Conservation (phyloP, 2,113 vertebrate genomes). For the Hemibagrus wyckioides region DNA sequence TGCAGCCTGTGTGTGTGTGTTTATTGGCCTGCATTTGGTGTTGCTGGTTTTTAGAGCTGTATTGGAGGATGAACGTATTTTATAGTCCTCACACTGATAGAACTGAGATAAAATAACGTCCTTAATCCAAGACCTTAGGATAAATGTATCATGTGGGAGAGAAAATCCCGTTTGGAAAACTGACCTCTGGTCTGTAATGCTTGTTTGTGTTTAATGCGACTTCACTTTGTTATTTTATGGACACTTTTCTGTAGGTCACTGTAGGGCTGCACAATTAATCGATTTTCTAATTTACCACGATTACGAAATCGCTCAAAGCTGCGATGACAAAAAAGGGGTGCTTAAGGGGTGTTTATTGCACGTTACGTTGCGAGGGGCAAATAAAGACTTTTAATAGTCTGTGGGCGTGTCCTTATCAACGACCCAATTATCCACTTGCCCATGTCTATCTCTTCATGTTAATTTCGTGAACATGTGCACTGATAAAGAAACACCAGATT, state of each 20-base stretch:
- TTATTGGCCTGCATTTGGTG: slow-evolving; percentile 41
- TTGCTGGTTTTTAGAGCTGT: slow-evolving; percentile 23
- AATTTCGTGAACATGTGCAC: no score
- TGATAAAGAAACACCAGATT: no score
- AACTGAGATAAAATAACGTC: neutral
- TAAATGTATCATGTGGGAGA: neutral
- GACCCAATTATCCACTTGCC: no score
- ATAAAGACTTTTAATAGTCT: no score
- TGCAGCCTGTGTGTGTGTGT: slow-evolving; percentile 15
- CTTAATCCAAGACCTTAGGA: neutral
- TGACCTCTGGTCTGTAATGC: neutral
- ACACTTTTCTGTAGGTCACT: neutral
- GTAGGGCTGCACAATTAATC: no score
- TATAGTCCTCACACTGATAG: slow-evolving; percentile 1
- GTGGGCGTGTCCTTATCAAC: no score
- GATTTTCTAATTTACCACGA: no score
- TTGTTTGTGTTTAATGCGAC: neutral
- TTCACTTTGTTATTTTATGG: neutral
- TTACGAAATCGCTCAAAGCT: no score
- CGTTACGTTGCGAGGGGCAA: no score
- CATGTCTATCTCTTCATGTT: no score
- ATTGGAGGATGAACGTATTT: slow-evolving; percentile 40
- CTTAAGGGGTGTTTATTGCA: no score
- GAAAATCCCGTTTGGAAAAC: neutral
- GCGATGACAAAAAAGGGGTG: no score